Conservation (phyloP, 2,888 invertebrate genomes). For the Epiblema foenella region DNA sequence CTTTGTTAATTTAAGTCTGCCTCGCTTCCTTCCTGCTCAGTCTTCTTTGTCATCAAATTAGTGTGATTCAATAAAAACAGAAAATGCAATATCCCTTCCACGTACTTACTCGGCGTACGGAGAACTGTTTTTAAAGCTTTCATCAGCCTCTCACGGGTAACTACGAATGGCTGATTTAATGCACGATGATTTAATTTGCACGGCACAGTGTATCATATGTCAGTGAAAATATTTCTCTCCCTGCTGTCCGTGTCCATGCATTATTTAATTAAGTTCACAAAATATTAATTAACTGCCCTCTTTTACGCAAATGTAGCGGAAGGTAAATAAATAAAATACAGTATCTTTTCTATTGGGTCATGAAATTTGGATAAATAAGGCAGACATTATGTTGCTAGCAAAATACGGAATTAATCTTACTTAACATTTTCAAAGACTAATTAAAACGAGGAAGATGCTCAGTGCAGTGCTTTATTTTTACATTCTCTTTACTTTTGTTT, state of each 20-base stretch:
- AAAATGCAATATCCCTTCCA: conserved; percentile 57
- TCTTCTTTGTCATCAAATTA: conserved; percentile 60
- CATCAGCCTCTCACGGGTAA: conserved; percentile 26
- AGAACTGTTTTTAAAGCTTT: conserved; percentile 38
- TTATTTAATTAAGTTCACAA: conserved; percentile 47
- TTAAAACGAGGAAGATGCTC: conserved; percentile 1
- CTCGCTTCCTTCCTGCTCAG: conserved; percentile 48
- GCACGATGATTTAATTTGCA: conserved; percentile 20
- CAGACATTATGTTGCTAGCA: conserved; percentile 3
- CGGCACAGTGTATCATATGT: neutral
- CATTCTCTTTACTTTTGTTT: neutral
- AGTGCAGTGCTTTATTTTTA: neutral
- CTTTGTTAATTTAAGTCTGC: conserved; percentile 64
- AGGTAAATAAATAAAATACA: conserved; percentile 30
- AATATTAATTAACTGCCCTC: conserved; percentile 47
- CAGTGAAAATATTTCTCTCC: conserved; percentile 14
- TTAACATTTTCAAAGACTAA: neutral
- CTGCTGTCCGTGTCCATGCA: conserved; percentile 32
- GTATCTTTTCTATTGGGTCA: conserved; percentile 1
- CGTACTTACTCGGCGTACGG: conserved; percentile 44
- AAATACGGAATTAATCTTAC: conserved; percentile 3
- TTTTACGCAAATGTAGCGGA: conserved; percentile 40
- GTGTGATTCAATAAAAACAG: conserved; percentile 56
- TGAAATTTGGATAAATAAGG: conserved; percentile 7
- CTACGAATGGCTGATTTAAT: conserved; percentile 10